Conservation (phyloP, 2,113 vertebrate genomes). For the Epinephelus cyanopodus region DNA sequence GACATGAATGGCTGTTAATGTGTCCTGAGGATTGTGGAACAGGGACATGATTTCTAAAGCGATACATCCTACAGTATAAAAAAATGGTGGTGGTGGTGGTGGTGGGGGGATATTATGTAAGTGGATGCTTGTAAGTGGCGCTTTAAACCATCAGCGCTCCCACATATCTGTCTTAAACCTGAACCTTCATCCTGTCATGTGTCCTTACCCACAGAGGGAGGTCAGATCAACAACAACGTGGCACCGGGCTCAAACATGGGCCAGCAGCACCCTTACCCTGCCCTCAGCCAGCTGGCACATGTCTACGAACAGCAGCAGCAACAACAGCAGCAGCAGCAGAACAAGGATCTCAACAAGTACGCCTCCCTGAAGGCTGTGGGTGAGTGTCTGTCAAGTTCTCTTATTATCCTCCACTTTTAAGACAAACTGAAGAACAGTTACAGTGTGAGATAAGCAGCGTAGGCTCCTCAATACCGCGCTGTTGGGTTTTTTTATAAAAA, state of each 20-base stretch:
- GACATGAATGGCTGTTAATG: conserved; percentile 11
- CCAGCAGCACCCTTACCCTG: conserved; percentile 93
- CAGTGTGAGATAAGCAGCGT: background rate
- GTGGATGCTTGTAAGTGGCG: background rate
- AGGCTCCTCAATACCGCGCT: background rate
- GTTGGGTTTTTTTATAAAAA: background rate
- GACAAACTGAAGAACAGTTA: background rate
- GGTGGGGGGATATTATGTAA: background rate
- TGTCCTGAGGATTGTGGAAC: background rate
- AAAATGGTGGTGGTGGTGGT: background rate
- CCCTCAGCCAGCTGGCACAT: conserved; percentile 93
- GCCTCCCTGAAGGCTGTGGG: conserved; percentile 97
- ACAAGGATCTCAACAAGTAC: conserved; percentile 97
- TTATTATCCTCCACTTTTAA: conserved; percentile 2
- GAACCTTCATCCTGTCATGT: conserved; percentile 39
- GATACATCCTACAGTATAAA: background rate
- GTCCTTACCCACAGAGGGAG: conserved; percentile 85
- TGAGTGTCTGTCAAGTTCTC: conserved; percentile 81
- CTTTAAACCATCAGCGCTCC: background rate
- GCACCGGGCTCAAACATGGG: conserved; percentile 89
- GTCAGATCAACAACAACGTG: conserved; percentile 95
- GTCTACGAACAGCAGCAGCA: conserved; percentile 93
- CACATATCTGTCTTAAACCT: background rate
- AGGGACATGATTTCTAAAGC: background rate
- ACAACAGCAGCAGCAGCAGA: conserved; percentile 87